Evolutionary conservation across 2,113 vertebrate genomes (phyloP).

Genomic region (Rattus rattus): DNA sequence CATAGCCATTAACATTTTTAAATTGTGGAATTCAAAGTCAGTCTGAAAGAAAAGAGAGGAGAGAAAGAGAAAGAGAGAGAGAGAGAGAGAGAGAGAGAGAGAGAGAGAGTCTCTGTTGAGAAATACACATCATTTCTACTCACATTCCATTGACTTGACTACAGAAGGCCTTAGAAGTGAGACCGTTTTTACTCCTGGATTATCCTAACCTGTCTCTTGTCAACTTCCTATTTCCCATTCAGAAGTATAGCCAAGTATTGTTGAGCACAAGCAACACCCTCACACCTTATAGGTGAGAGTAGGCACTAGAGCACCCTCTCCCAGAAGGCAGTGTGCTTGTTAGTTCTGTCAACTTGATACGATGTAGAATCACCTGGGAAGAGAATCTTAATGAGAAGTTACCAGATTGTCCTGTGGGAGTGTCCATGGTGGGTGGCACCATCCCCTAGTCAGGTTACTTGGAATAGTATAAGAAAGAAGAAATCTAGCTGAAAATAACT

Average conservation of each 20-base stretch:
- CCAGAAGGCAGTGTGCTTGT: background rate
- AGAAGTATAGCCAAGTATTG: accelerated
- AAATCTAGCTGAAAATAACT: background rate
- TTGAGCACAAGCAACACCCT: background rate
- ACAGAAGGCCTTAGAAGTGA: background rate
- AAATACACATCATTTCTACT: background rate
- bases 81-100: accelerated
- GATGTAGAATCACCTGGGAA: background rate
- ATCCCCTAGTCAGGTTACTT: background rate
- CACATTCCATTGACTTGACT: background rate
- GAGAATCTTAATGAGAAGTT: background rate
- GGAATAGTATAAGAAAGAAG: background rate
- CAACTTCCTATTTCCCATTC: background rate
- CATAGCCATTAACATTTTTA: background rate
- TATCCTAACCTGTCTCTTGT: background rate
- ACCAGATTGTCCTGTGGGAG: no score
- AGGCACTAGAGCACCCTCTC: accelerated
- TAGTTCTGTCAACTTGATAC: background rate
- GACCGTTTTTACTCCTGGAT: accelerated
- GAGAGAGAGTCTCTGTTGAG: background rate
- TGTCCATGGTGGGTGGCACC: background rate
- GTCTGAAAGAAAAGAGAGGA: background rate
- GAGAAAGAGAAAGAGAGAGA: accelerated
- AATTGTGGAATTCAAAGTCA: background rate
- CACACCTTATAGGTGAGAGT: no score